These are phyloP conservation scores for Micropoecilia bifurca DNA, from an alignment of 2,797 vertebrate genomes.

Conservation along the genomic window DNA sequence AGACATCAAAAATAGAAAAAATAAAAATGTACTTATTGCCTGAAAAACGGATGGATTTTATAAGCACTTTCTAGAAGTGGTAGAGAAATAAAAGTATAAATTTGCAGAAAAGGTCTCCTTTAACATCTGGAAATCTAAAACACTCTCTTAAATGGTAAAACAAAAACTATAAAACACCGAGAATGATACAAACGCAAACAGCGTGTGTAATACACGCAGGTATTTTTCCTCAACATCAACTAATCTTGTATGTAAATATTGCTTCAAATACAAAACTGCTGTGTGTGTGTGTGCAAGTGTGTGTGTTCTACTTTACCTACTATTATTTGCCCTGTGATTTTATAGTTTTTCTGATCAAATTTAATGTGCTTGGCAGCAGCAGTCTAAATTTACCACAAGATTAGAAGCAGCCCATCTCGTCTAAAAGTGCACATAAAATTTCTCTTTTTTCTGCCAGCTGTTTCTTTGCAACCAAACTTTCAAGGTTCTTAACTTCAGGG, in stretches of 20 bases:
- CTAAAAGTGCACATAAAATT: slow-evolving; percentile 23
- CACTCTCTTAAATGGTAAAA: neutral
- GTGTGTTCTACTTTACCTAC: neutral
- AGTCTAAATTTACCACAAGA: slow-evolving; percentile 10
- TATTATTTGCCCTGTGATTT: neutral
- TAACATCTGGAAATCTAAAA: neutral
- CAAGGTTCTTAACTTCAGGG: slow-evolving; percentile 66
- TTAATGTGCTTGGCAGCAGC: neutral
- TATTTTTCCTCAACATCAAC: neutral
- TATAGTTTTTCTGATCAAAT: neutral
- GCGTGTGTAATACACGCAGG: neutral
- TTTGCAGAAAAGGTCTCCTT: neutral
- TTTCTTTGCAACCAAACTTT: slow-evolving; percentile 52
- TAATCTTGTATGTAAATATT: neutral
- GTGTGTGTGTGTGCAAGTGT: neutral
- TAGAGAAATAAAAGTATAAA: too few relatives aligned
- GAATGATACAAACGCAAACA: neutral
- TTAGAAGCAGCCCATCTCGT: slow-evolving; percentile 9
- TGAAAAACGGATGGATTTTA: too few relatives aligned
- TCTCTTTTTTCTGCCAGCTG: neutral
- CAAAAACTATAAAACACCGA: neutral
- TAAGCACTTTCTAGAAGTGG: too few relatives aligned
- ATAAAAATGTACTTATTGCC: too few relatives aligned
- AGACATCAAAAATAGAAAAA: too few relatives aligned
- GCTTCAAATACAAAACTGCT: neutral